Evolutionary conservation across 2,797 vertebrate species (phyloP), one percentile per base, ranked within the genome.

Genomic region (Micrastur ruficollis): DNA sequence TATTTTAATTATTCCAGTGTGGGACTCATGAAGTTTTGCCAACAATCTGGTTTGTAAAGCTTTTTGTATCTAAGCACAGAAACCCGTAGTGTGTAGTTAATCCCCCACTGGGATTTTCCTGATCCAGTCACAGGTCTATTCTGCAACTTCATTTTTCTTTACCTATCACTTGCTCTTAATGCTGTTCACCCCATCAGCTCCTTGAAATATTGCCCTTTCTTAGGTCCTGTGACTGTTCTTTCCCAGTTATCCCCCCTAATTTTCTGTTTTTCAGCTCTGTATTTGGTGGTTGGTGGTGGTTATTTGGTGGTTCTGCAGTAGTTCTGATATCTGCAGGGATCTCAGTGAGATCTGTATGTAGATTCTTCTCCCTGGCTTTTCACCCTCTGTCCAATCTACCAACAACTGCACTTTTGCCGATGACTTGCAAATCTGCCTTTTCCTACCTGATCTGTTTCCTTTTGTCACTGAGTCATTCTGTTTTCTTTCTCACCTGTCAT

Each of bases 1-100:
- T 93, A 95, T 94, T 96, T 94, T 92, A 96, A 96, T 95, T 97
- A 97, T 97, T 97, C 74, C 94, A 96, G 71, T 82, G 90, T 95
- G 97, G 92, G 53, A 80, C 68, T 95, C 74, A 5, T 80, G 83
- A 93, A 80, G 67, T 87, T 95, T 93, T 96, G 95, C 97, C 96
- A 97, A 81, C 88, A 94, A 76, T 95, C 81, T 97, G 86, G 74
- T 91, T 97, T 95, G 88, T 82, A 93, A 97, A 96, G 86, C 90
- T 93, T 96, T 97, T 92, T 96, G 90, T 97, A 73, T 94, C 86
- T 90, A 91, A 95, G 93, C 63, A 89, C 67, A 97, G 91, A 95
- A 96, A 90, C 66, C 62, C 55, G 0, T 76, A 82, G 74, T 68
- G 82, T 93, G 66, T 86, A 95, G 80, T 94, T 84, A 94, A 95